A percentile compares a stretch with the other conserved stretches of the same genome.
phyloP scores from a whole-genome alignment of 2,797 vertebrate species.

The Toxotes lorentzi region DNA sequence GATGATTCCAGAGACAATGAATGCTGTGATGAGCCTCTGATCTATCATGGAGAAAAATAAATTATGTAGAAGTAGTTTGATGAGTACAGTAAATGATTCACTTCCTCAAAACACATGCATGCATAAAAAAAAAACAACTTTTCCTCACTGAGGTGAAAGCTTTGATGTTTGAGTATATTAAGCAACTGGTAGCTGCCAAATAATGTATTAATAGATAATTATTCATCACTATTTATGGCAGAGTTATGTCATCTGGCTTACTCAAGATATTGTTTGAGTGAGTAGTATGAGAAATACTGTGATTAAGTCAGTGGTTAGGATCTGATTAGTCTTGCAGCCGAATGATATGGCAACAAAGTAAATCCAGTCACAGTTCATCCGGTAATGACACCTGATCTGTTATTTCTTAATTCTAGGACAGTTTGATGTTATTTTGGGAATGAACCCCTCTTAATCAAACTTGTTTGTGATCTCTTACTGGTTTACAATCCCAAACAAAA shows the following conservation, averaged over 20 bases:
- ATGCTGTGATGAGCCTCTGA: conserved; percentile 38
- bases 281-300: background rate
- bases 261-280: background rate
- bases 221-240: no score
- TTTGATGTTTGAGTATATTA: background rate
- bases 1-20: conserved; percentile 53
- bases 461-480: background rate
- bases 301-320: background rate
- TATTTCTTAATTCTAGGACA: background rate
- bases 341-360: background rate
- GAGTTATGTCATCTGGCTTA: background rate
- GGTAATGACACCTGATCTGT: background rate
- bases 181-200: background rate
- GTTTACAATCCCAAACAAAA: no score
- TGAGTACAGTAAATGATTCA: background rate
- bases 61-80: background rate
- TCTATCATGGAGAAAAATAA: conserved; percentile 57
- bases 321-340: background rate
- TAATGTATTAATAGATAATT: background rate
- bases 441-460: background rate
- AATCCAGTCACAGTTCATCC: background rate
- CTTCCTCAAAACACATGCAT: background rate
- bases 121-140: background rate
- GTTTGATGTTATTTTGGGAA: background rate
- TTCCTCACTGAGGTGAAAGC: background rate